Evolutionary conservation across 2,113 vertebrate genomes (phyloP), one percentile per base, ranked within the genome.

Genomic region (Dasyornis broadbenti): DNA sequence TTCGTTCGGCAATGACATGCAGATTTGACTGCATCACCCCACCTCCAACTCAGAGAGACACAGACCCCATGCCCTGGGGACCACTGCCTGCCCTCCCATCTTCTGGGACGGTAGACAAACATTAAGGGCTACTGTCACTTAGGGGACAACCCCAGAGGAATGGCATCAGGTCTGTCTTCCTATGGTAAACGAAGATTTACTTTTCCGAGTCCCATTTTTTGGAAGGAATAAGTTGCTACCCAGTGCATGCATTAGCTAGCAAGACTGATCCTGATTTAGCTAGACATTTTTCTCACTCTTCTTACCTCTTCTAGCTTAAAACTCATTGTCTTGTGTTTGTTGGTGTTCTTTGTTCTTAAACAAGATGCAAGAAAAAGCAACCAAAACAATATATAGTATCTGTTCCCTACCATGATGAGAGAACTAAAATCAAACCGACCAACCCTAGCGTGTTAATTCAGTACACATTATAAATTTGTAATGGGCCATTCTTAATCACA

Each of bases 1-100:
- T 90, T 52, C 83, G 1, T 21, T 15, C 0, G 0, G 37, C 49
- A 80, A 9, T 9, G 30, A 35, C 5, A 4, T 11, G 4, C 17
- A 40, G 13, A 19, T 13, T 35, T 6, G 11, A 52, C 24, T 30
- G 35, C 15, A 21, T 54, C 13, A 6, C 30, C 66, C 26, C 40
- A 68, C 21, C 65, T 76, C 15, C 0, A 1, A 47, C 47, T n/a
- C n/a, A 42, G 31, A 49, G 59, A 27, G 26, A 16, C 12, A 23
- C 3, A 11, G 2, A 24, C 6, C 33, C 26, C 31, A 2, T 7
- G 4, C 7, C 31, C 28, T 1, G 1, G 18, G 12, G 33, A 26
- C 12, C 50, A 12, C 50, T 39, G 52, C 15, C 30, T 63, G 60
- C 21, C 27, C 77, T 73, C 27, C 21, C 1, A 2, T 18, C 83